Percentiles rank a stretch among this genome's conserved stretches.
phyloP scores from a whole-genome alignment of 2,113 vertebrate species.

The Tricholaema leucomelas region DNA sequence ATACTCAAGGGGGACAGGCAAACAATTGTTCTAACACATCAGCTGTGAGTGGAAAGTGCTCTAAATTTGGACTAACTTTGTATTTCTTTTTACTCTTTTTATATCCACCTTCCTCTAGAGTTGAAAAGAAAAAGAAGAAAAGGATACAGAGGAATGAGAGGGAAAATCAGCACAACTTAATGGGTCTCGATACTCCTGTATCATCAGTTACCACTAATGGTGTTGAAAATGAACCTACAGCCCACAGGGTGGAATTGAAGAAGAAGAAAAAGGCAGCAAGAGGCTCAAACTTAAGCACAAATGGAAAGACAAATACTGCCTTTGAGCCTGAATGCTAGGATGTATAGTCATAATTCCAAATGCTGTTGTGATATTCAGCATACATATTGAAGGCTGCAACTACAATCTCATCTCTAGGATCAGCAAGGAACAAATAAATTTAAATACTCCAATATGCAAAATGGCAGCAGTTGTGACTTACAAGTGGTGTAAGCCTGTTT shows the following conservation, averaged over 20 bases:
- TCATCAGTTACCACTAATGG: slow-evolving; percentile 50
- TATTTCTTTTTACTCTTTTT: slow-evolving; percentile 54
- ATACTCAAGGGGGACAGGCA: slow-evolving; percentile 18
- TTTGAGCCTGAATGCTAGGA: slow-evolving; percentile 74
- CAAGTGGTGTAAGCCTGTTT: neutral
- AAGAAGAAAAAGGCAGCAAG: slow-evolving; percentile 56
- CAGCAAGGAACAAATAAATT: neutral
- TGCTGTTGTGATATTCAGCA: neutral
- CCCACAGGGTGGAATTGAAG: slow-evolving; percentile 56
- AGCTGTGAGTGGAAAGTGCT: slow-evolving; percentile 38
- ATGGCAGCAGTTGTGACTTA: neutral
- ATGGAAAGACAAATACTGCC: slow-evolving; percentile 71
- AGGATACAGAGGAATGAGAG: slow-evolving; percentile 70
- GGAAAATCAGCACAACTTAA: slow-evolving; percentile 51
- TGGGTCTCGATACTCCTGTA: slow-evolving; percentile 26
- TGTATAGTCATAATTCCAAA: neutral
- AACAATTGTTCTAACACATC: slow-evolving; percentile 51
- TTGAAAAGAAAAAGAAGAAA: slow-evolving; percentile 80
- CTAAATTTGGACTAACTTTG: slow-evolving; percentile 52
- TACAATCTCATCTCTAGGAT: neutral
- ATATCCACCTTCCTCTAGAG: slow-evolving; percentile 57
- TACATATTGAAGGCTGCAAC: neutral
- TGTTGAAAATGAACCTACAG: slow-evolving; percentile 60
- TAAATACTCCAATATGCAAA: neutral
- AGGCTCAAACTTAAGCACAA: slow-evolving; percentile 66